These are phyloP conservation scores for Episyrphus balteatus DNA, from an alignment of 1,140 invertebrate genomes.

Conservation along the genomic window DNA sequence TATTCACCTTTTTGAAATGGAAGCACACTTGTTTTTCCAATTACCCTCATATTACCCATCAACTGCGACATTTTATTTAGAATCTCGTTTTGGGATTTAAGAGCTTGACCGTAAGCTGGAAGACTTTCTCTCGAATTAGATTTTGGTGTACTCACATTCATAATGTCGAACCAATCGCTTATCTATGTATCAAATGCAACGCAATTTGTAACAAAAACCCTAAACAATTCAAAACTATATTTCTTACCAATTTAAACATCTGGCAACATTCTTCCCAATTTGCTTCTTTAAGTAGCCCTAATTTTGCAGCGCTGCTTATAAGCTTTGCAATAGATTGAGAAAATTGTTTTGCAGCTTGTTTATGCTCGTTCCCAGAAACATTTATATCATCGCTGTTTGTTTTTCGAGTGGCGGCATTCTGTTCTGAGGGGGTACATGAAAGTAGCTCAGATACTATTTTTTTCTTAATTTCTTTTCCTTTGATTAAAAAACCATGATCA, in stretches of 20 bases:
- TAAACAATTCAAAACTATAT: not conserved
- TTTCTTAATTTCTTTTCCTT: not conserved
- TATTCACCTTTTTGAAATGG: slow-evolving; percentile 2
- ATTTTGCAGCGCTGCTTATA: not conserved
- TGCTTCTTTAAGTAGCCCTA: not conserved
- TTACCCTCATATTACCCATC: not conserved
- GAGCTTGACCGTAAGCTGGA: not conserved
- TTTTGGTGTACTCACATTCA: not conserved
- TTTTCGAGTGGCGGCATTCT: not conserved
- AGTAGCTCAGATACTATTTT: not conserved
- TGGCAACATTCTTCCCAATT: slow-evolving; percentile 2
- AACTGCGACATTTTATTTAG: not conserved
- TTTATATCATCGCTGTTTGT: not conserved
- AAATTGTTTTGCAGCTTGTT: not conserved
- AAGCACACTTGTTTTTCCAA: not conserved
- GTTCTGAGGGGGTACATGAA: not conserved
- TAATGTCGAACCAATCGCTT: not conserved
- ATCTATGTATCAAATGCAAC: not conserved
- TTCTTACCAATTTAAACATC: not conserved
- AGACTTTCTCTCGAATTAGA: too few relatives aligned
- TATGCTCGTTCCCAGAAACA: not conserved
- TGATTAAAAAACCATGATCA: not conserved
- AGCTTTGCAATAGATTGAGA: not conserved
- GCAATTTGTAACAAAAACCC: not conserved
- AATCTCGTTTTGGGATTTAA: not conserved